A percentile compares a stretch with the other conserved stretches of the same genome.
Conservation (phyloP, 2,797 vertebrate genomes). For the Phoxinus dragarum region DNA sequence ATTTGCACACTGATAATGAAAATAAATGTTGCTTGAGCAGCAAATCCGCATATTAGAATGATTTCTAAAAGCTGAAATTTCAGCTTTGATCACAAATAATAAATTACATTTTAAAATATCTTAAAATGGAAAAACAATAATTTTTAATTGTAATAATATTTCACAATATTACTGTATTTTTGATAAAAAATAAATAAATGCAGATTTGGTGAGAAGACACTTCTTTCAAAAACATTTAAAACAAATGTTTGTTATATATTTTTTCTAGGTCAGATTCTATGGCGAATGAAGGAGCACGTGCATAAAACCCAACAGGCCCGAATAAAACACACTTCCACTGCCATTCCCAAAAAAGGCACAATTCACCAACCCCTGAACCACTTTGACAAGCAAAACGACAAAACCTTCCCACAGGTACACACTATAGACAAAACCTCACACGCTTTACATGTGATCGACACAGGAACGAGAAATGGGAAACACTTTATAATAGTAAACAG, state of each 20-base stretch:
- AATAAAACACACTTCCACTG: slow-evolving; percentile 53
- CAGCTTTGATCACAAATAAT: neutral
- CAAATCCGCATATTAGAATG: too few relatives aligned
- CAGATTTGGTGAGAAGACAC: neutral
- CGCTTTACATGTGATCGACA: neutral
- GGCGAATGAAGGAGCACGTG: slow-evolving; percentile 68
- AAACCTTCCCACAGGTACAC: slow-evolving; percentile 81
- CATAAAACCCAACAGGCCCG: slow-evolving; percentile 62
- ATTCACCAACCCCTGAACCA: slow-evolving; percentile 82
- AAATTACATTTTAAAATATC: neutral
- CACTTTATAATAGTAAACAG: neutral
- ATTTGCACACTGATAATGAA: neutral
- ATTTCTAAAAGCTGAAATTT: too few relatives aligned
- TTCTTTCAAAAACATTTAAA: too few relatives aligned
- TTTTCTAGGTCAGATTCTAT: slow-evolving; percentile 67
- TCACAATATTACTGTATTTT: neutral
- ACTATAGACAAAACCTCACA: neutral
- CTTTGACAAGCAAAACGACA: slow-evolving; percentile 71
- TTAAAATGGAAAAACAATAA: too few relatives aligned
- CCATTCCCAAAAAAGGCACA: slow-evolving; percentile 61
- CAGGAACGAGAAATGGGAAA: neutral
- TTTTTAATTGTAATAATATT: neutral
- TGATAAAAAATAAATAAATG: neutral
- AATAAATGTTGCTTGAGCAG: too few relatives aligned
- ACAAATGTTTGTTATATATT: neutral